These are phyloP conservation scores for Platypus cylindrus DNA, from an alignment of 2,888 invertebrate genomes.

Conservation along the genomic window DNA sequence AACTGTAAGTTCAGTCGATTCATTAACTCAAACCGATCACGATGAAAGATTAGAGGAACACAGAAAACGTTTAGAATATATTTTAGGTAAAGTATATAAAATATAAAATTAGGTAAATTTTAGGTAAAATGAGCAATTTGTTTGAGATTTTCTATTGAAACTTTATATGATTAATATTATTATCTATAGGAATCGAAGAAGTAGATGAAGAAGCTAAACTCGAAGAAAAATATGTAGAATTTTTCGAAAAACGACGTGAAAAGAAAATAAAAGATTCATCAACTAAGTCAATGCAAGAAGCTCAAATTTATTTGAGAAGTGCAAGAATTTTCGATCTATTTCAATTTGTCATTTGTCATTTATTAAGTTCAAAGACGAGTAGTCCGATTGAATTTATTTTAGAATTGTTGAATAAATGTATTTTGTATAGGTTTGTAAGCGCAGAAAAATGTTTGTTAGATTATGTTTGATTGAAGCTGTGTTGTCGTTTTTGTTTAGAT, in stretches of 20 bases:
- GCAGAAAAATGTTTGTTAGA: not conserved
- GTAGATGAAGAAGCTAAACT: slow-evolving; percentile 5
- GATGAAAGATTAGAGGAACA: slow-evolving; percentile 5
- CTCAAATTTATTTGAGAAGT: slow-evolving; percentile 31
- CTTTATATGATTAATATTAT: not conserved
- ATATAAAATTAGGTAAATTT: no score
- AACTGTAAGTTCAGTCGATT: slow-evolving; percentile 9
- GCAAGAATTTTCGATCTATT: slow-evolving; percentile 36
- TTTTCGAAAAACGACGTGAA: slow-evolving; percentile 1
- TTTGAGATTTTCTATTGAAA: not conserved
- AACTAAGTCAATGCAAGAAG: slow-evolving; percentile 25
- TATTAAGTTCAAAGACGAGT: slow-evolving; percentile 31
- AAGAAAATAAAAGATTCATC: slow-evolving; percentile 16
- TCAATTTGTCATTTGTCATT: slow-evolving; percentile 35
- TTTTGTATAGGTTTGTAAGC: slow-evolving; percentile 35
- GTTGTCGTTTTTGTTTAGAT: slow-evolving; percentile 11
- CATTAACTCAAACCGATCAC: slow-evolving; percentile 15
- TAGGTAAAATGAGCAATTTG: slow-evolving; percentile 5
- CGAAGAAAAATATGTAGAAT: slow-evolving; percentile 10
- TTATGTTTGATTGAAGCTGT: no score
- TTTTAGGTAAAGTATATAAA: slow-evolving; percentile 24
- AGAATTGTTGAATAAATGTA: slow-evolving; percentile 34
- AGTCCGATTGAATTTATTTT: slow-evolving; percentile 36
- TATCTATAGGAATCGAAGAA: slow-evolving; percentile 7
- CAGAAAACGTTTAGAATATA: slow-evolving; percentile 22